Percentiles rank a stretch among this genome's conserved stretches.
Evolutionary conservation across 2,113 vertebrate species (phyloP).

Genomic region (Microcebus tavaratra): DNA sequence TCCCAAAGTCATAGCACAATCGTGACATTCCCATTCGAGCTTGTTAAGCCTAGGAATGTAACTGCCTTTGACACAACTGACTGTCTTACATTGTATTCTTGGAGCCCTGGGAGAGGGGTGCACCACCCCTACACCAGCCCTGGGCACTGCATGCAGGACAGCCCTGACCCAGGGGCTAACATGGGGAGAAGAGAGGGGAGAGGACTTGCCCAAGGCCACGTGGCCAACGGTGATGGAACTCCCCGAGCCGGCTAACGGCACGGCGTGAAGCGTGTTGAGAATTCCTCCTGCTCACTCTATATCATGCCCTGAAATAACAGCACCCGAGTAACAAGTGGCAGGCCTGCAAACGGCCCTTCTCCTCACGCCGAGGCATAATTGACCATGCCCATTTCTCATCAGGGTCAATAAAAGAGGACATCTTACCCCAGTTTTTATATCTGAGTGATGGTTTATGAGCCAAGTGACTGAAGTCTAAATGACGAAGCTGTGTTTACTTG

Average conservation of each 20-base stretch:
- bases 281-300: not conserved
- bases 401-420: slow-evolving; percentile 45
- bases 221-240: not conserved
- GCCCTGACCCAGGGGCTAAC: not conserved
- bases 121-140: not conserved
- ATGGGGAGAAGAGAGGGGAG: not conserved
- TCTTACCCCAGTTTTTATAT: slow-evolving; percentile 45
- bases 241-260: accelerated
- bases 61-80: not conserved
- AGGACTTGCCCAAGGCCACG: not conserved
- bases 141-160: not conserved
- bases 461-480: slow-evolving; percentile 55
- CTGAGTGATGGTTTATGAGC: slow-evolving; percentile 39
- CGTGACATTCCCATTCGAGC: not conserved
- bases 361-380: not conserved
- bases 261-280: not conserved
- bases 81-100: not conserved
- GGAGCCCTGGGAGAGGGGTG: not conserved
- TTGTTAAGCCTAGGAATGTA: not conserved
- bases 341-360: slow-evolving; percentile 5
- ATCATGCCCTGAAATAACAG: not conserved
- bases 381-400: slow-evolving; percentile 49
- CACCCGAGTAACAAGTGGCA: not conserved
- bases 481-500: slow-evolving; percentile 54
- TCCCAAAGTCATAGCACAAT: not conserved